phyloP scores from a whole-genome alignment of 2,797 vertebrate species.

The Amniataba percoides region DNA sequence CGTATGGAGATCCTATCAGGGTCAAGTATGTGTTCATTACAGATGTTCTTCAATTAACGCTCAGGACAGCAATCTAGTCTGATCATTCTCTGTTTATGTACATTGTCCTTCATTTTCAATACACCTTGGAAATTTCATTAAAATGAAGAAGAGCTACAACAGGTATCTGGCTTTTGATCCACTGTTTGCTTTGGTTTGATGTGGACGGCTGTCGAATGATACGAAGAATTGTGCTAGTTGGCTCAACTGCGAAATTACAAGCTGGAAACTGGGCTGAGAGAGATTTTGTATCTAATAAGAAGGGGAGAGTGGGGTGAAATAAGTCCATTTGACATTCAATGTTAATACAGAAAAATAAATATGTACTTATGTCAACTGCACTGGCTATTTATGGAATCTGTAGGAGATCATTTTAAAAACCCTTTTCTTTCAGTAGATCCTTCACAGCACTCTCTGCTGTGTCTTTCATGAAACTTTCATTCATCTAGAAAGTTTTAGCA shows the following conservation, averaged over 20 bases:
- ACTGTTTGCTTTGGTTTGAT: constrained; percentile 77
- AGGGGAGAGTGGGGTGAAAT: constrained; percentile 14
- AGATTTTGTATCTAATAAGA: constrained; percentile 55
- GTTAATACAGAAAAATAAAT: constrained; percentile 50
- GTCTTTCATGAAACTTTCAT: no score
- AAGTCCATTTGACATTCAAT: constrained; percentile 25
- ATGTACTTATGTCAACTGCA: background rate
- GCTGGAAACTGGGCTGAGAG: constrained; percentile 35
- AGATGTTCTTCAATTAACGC: constrained; percentile 68
- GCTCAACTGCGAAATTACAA: constrained; percentile 63
- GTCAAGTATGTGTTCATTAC: constrained; percentile 59
- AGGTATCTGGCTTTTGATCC: constrained; percentile 63
- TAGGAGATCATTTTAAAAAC: background rate
- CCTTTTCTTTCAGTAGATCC: background rate
- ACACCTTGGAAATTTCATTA: constrained; percentile 78
- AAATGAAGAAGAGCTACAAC: constrained; percentile 59
- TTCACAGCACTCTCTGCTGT: background rate
- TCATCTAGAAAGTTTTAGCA: background rate
- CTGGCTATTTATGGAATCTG: constrained; percentile 47
- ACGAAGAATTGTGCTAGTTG: constrained; percentile 42
- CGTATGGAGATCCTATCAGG: constrained; percentile 64
- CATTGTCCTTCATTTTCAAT: constrained; percentile 55
- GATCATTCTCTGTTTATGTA: constrained; percentile 67
- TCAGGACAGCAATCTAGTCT: constrained; percentile 40
- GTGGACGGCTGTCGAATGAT: constrained; percentile 63